Evolutionary conservation across 2,797 vertebrate genomes (phyloP), one percentile per base, ranked within the genome.

Genomic region (Myiotriccus ornatus): DNA sequence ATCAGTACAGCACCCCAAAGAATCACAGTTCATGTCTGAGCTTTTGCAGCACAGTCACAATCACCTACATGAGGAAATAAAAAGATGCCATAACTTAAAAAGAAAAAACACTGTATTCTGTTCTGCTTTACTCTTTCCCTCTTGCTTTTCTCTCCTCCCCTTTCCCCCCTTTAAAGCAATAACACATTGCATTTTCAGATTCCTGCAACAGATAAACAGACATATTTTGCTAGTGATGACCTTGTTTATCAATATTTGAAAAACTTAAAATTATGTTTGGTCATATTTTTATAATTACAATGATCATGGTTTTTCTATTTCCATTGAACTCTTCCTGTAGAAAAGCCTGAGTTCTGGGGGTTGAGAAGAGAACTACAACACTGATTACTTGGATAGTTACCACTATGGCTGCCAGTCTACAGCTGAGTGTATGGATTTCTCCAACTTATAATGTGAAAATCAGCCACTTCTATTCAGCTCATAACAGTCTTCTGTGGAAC

Each of bases 11-110:
- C 62, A 82, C 63, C 78, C 65, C 43, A 67, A 95, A 95, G 68
- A 75, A 93, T 89, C 81, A 78, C 17, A 84, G 67, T 89, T 94
- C 88, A 79, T 89, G 78, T 85, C 90, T 83, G 88, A 95, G 71
- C 63, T 94, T 90, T 68, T 83, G 71, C 87, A 94, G 67, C 57
- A 76, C 87, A 90, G 74, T 85, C 52, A 70, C 49, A 64, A 92
- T 90, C 64, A 80, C 56, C 67, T 90, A 67, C 60, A 70, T 16
- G 34, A 67, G 19, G 56, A 94, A 79, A 94, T 83, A 70, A 83
- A 84, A 93, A 77, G 77, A 77, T 83, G 20, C 18, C 44, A 28
- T 44, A 77, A 87, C 14, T 95, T 80, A 74, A 73, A 69, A 81
- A 74, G 46, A 73, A 56, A 84, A 90, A 90, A 86, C 52, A 41